Conservation (phyloP, 2,888 invertebrate species). For the Trachelus tabidus region DNA sequence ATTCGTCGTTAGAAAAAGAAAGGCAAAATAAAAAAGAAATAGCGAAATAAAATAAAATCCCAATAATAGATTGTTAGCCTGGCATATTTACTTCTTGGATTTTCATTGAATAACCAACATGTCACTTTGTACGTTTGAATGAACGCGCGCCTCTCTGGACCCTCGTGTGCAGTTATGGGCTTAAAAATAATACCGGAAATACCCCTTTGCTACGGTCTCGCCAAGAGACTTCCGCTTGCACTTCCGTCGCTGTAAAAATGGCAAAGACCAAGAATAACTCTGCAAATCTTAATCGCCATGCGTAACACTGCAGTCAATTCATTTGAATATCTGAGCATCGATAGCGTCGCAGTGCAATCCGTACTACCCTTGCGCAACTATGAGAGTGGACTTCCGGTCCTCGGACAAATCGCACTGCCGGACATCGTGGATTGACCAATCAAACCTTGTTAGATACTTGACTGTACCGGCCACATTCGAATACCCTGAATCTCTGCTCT, state of each 20-base stretch:
- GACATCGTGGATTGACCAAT: conserved; percentile 62
- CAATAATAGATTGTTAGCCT: not conserved
- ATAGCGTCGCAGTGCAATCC: not conserved
- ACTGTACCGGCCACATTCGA: not conserved
- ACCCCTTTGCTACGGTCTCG: not conserved
- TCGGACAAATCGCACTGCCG: conserved; percentile 53
- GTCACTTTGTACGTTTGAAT: not conserved
- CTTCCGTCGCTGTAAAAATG: not conserved
- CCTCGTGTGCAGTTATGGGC: not conserved
- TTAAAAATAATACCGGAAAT: not conserved
- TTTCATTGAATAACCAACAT: not conserved
- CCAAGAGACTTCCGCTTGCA: not conserved
- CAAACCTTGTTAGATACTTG: conserved; percentile 50
- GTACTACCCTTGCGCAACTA: conserved; percentile 15
- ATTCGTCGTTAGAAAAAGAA: not conserved
- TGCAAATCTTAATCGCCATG: not conserved
- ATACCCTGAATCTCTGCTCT: not conserved
- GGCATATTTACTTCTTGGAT: not conserved
- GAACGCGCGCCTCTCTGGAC: not conserved
- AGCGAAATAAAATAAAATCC: not conserved
- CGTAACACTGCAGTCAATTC: not conserved
- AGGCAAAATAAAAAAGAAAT: not conserved
- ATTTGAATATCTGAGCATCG: not conserved
- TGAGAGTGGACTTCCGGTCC: conserved; percentile 52
- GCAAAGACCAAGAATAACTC: not conserved